Evolutionary conservation across 2,797 vertebrate genomes (phyloP).

Genomic region (Chiloscyllium punctatum): DNA sequence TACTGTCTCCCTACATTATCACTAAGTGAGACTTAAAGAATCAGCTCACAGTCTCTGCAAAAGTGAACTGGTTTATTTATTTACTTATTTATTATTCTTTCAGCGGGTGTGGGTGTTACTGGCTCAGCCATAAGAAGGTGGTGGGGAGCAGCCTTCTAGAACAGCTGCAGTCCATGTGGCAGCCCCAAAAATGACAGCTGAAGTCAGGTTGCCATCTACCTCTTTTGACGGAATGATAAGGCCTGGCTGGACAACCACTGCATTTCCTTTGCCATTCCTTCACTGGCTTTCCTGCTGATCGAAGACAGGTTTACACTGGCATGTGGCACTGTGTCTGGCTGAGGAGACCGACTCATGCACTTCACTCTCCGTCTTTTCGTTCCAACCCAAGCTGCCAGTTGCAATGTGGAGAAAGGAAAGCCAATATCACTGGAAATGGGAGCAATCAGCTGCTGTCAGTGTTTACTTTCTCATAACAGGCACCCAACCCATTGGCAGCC

Average conservation of each 20-base stretch:
- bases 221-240: neutral
- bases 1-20: neutral
- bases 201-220: neutral
- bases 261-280: neutral
- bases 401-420: neutral
- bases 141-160: too few relatives aligned
- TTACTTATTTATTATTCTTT: too few relatives aligned
- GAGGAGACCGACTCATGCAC: neutral
- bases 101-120: too few relatives aligned
- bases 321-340: neutral
- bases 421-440: neutral
- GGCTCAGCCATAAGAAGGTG: too few relatives aligned
- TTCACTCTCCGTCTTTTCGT: neutral
- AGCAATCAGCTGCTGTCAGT: neutral
- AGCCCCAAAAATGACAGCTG: too few relatives aligned
- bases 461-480: neutral
- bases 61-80: neutral
- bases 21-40: neutral
- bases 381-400: neutral
- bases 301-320: neutral
- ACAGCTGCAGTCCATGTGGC: too few relatives aligned
- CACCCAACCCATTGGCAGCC: neutral
- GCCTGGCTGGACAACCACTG: neutral
- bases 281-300: neutral
- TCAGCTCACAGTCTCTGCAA: neutral